Evolutionary conservation across 2,888 invertebrate species (phyloP).

Genomic region (Graphium colonna): DNA sequence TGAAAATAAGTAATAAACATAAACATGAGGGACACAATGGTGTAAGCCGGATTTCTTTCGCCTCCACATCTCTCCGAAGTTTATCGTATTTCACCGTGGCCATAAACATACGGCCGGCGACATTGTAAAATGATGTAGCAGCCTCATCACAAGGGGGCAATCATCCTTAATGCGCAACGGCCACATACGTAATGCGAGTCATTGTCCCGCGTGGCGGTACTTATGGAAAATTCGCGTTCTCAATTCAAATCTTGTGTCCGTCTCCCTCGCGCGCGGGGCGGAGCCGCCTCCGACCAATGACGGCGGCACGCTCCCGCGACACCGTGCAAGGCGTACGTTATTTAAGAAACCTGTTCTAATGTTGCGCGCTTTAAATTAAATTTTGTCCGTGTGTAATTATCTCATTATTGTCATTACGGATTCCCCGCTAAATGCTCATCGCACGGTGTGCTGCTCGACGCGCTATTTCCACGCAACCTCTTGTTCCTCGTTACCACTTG

Average conservation of each 20-base stretch:
- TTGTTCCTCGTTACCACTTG: neutral
- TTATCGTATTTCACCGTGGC: conserved; percentile 73
- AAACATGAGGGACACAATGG: conserved; percentile 69
- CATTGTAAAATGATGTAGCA: conserved; percentile 76
- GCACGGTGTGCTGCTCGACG: conserved; percentile 69
- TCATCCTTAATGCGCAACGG: conserved; percentile 78
- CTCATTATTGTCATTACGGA: conserved; percentile 80
- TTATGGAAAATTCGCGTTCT: conserved; percentile 81
- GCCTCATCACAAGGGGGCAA: conserved; percentile 79
- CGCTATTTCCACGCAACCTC: conserved; percentile 48
- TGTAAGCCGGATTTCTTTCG: conserved; percentile 71
- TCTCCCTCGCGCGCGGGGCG: conserved; percentile 78
- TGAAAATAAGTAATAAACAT: conserved; percentile 76
- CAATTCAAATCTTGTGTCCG: conserved; percentile 78
- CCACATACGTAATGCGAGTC: conserved; percentile 80
- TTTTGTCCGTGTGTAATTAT: conserved; percentile 80
- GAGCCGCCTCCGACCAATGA: conserved; percentile 77
- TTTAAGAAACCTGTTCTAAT: conserved; percentile 81
- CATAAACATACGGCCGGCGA: conserved; percentile 71
- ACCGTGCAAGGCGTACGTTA: conserved; percentile 79
- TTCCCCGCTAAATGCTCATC: conserved; percentile 75
- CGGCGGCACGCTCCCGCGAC: conserved; percentile 73
- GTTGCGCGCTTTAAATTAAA: conserved; percentile 80
- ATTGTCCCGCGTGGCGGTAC: conserved; percentile 78
- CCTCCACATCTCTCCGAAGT: conserved; percentile 67